phyloP scores from a whole-genome alignment of 1,140 invertebrate genomes.

The Ganaspis sp. region DNA sequence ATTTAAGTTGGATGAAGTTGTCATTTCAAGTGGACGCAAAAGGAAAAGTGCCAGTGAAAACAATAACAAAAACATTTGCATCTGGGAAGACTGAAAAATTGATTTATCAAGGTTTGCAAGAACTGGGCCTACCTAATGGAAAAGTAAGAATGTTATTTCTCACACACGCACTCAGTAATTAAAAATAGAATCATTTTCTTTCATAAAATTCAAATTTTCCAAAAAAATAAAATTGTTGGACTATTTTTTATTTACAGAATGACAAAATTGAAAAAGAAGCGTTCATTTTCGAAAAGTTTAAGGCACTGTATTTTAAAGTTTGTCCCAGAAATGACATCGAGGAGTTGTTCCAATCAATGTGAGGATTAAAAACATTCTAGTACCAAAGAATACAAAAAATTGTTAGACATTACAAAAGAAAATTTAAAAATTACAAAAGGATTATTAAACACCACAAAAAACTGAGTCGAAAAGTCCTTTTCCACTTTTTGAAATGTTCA shows the following conservation, averaged over 20 bases:
- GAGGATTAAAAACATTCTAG: slow-evolving; percentile 74
- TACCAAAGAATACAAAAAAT: not conserved
- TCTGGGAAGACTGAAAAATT: slow-evolving; percentile 98
- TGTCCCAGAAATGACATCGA: slow-evolving; percentile 99
- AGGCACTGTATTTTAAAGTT: slow-evolving; percentile 97
- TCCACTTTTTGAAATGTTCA: no score
- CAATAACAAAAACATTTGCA: slow-evolving; percentile 97
- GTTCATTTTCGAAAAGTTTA: slow-evolving; percentile 99
- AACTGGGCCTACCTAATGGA: slow-evolving; percentile 94
- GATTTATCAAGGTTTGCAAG: slow-evolving; percentile 97
- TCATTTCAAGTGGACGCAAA: slow-evolving; percentile 93
- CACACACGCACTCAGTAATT: no score
- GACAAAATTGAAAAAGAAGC: slow-evolving; percentile 95
- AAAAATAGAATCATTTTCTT: not conserved
- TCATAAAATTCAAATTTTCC: not conserved
- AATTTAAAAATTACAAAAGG: no score
- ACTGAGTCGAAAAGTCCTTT: no score
- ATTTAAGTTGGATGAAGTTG: slow-evolving; percentile 95
- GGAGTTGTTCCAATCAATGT: slow-evolving; percentile 98
- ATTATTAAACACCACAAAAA: no score
- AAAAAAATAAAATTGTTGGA: slow-evolving; percentile 28
- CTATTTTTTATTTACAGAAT: slow-evolving; percentile 76
- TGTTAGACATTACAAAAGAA: not conserved
- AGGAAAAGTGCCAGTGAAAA: slow-evolving; percentile 98
- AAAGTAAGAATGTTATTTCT: slow-evolving; percentile 84